Percentiles rank a stretch among this genome's conserved stretches.
These are phyloP conservation scores for Macroramphosus scolopax DNA, from an alignment of 2,797 vertebrate species.

Conservation along the genomic window DNA sequence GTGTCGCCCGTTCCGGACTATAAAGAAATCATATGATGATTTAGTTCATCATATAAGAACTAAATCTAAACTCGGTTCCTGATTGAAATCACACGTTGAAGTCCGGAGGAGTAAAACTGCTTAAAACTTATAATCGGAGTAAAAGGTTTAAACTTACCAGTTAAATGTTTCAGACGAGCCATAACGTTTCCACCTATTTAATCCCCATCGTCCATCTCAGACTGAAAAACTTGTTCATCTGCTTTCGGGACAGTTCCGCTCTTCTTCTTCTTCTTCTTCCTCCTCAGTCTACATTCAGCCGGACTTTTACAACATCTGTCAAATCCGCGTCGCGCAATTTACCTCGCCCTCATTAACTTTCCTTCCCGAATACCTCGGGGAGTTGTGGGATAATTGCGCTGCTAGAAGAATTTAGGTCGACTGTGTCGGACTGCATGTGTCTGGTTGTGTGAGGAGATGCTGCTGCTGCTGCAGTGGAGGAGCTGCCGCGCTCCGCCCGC, in stretches of 20 bases:
- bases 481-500: constrained; percentile 33
- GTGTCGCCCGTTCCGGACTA: no score
- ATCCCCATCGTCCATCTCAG: constrained; percentile 19
- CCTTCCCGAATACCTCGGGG: constrained; percentile 58
- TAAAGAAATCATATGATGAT: no score
- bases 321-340: constrained; percentile 42
- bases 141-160: constrained; percentile 70
- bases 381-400: constrained; percentile 67
- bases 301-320: constrained; percentile 65
- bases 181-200: constrained; percentile 27
- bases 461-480: no score
- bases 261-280: constrained; percentile 8
- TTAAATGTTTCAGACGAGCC: constrained; percentile 28
- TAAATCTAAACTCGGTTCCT: no score
- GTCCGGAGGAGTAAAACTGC: no score
- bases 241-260: constrained; percentile 32
- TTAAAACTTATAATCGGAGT: no score
- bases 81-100: no score
- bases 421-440: constrained; percentile 8
- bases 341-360: constrained; percentile 68
- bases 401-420: constrained; percentile 73
- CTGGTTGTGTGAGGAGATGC: background rate
- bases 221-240: constrained; percentile 28
- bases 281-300: constrained; percentile 27
- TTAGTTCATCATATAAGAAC: no score